phyloP scores from a whole-genome alignment of 2,888 invertebrate species.

The Pharmacophagus antenor region DNA sequence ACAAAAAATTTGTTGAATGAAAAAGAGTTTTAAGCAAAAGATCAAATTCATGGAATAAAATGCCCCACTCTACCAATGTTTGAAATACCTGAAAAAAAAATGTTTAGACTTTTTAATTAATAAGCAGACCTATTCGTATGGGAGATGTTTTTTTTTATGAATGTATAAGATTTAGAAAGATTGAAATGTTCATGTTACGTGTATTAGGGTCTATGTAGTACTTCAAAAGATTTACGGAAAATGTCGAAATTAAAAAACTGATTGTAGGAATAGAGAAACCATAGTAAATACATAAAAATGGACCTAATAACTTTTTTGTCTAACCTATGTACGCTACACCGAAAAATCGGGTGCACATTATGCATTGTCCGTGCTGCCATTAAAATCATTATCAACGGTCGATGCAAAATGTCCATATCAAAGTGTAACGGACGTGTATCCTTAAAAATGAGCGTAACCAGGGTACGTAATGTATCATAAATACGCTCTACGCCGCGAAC shows the following conservation, averaged over 20 bases:
- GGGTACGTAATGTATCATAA: slow-evolving; percentile 28
- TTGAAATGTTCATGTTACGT: too few species aligned
- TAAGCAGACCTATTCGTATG: too few species aligned
- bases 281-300: background rate
- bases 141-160: too few species aligned
- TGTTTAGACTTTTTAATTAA: too few species aligned
- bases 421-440: slow-evolving; percentile 34
- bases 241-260: background rate
- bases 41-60: too few species aligned
- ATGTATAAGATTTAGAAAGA: too few species aligned
- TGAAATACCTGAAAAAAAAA: too few species aligned
- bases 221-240: background rate
- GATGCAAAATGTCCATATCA: slow-evolving; percentile 34
- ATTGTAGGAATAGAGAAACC: too few species aligned
- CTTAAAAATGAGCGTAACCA: slow-evolving; percentile 31
- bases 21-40: too few species aligned
- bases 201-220: too few species aligned
- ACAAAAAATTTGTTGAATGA: too few species aligned
- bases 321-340: background rate
- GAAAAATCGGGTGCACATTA: background rate
- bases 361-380: background rate
- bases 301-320: background rate
- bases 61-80: too few species aligned
- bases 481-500: slow-evolving; percentile 37
- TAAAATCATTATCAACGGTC: slow-evolving; percentile 24